These are phyloP conservation scores for Megathymus violae DNA, from an alignment of 1,140 invertebrate species.

Conservation along the genomic window DNA sequence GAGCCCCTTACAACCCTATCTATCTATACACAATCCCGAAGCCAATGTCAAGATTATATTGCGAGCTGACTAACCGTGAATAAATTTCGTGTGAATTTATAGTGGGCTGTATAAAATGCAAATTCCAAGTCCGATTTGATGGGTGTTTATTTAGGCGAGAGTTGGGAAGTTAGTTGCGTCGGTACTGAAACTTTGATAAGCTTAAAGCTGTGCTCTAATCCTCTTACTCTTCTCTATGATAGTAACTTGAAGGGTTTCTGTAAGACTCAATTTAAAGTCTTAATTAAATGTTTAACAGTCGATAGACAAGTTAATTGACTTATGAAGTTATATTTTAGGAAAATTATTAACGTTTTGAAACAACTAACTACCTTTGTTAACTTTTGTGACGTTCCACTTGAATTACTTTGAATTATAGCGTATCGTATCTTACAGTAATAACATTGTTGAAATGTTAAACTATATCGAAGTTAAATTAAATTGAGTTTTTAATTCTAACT, in stretches of 20 bases:
- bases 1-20: too few species aligned
- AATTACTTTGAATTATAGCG: too few species aligned
- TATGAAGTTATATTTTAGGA: not conserved
- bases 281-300: conserved; percentile 2
- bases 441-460: too few species aligned
- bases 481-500: not conserved
- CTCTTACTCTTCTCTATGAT: conserved; percentile 22
- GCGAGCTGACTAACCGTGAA: not conserved
- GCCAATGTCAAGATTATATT: not conserved
- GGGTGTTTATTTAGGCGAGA: conserved; percentile 36
- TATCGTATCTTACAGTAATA: too few species aligned
- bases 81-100: conserved; percentile 18
- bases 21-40: not conserved
- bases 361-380: too few species aligned
- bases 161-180: conserved; percentile 9
- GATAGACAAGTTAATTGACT: not conserved
- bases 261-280: not conserved
- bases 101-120: conserved; percentile 30
- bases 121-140: conserved; percentile 35
- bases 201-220: conserved; percentile 20
- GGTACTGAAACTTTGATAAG: conserved; percentile 26
- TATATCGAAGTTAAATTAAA: too few species aligned
- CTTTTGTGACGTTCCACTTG: too few species aligned
- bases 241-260: not conserved
- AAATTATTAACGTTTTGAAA: not conserved